A percentile compares a stretch with the other conserved stretches of the same genome.
Evolutionary conservation across 2,113 vertebrate genomes (phyloP).

Genomic region (Cottus gobio): DNA sequence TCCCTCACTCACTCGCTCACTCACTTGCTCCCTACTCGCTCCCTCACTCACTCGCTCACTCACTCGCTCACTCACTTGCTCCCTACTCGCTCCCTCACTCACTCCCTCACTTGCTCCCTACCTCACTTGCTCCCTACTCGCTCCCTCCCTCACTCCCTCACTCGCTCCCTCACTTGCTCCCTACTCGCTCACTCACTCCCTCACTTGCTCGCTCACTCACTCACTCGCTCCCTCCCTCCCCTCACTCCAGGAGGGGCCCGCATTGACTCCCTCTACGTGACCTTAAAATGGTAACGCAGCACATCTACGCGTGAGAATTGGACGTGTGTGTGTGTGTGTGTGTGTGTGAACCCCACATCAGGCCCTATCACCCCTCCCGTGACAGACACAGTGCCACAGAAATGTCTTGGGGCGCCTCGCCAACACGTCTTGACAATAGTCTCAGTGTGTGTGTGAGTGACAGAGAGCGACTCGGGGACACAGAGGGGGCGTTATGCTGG

Average conservation of each 20-base stretch:
- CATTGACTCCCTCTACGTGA: constrained; percentile 41
- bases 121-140: no score
- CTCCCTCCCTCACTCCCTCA: no score
- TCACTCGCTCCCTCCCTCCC: no score
- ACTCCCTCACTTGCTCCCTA: no score
- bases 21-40: no score
- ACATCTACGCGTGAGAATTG: constrained; percentile 21
- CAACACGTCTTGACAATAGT: constrained; percentile 77
- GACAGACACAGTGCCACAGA: constrained; percentile 78
- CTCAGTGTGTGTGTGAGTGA: constrained; percentile 82
- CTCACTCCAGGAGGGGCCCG: not conserved
- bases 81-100: no score
- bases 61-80: no score
- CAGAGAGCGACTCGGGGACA: constrained; percentile 74
- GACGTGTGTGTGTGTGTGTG: not conserved
- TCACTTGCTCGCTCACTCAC: no score
- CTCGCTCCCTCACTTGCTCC: no score
- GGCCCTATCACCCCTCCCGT: constrained; percentile 67
- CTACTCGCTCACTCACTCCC: no score
- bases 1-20: no score
- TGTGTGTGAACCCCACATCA: constrained; percentile 48
- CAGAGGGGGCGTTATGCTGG: constrained; percentile 81
- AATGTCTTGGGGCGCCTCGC: constrained; percentile 70
- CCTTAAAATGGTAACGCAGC: constrained; percentile 24
- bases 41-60: no score